Conservation (phyloP, 2,113 vertebrate species). For the Brachyistius frenatus region DNA sequence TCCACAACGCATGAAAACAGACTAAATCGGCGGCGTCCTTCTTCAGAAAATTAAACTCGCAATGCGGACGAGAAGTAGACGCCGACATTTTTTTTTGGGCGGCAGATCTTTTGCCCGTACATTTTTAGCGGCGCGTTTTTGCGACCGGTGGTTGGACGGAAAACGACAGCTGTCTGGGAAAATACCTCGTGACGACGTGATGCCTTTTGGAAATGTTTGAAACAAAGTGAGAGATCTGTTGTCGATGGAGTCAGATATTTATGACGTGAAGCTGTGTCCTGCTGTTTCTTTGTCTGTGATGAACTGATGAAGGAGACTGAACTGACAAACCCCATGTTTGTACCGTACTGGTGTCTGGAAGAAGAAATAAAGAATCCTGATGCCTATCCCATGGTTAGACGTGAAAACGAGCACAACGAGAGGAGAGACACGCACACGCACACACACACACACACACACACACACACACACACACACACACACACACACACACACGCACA, state of each 20-base stretch:
- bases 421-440: slow-evolving; percentile 1
- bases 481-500: background rate
- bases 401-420: slow-evolving; percentile 72
- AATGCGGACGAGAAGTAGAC: too few relatives aligned
- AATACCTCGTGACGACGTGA: too few relatives aligned
- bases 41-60: too few relatives aligned
- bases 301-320: background rate
- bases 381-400: slow-evolving; percentile 72
- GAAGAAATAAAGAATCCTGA: slow-evolving; percentile 5
- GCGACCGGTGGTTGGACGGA: background rate
- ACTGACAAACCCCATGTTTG: slow-evolving; percentile 46
- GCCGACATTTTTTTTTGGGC: too few relatives aligned
- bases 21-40: too few relatives aligned
- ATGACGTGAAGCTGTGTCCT: slow-evolving; percentile 10
- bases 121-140: background rate
- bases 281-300: slow-evolving; percentile 33
- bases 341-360: slow-evolving; percentile 8
- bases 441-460: slow-evolving; percentile 5
- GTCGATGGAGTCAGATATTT: slow-evolving; percentile 19
- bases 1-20: too few relatives aligned
- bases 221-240: background rate
- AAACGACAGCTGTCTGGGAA: too few relatives aligned
- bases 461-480: too few relatives aligned
- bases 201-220: slow-evolving; percentile 25
- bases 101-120: too few relatives aligned